Conservation (phyloP, 1,140 invertebrate species). For the Amphibalanus amphitrite region DNA sequence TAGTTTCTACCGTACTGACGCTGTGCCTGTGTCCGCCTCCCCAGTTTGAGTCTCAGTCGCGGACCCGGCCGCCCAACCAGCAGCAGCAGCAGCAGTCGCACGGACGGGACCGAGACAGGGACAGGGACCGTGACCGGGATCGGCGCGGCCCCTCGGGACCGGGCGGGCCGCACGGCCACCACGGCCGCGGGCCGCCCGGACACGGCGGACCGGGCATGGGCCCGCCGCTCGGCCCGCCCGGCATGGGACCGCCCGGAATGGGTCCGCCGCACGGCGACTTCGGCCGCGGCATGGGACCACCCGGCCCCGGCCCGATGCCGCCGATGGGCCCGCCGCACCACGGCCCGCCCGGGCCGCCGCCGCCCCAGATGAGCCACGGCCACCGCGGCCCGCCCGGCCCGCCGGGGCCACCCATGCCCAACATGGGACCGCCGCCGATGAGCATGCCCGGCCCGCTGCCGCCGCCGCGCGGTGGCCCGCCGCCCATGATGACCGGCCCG, state of each 20-base stretch:
- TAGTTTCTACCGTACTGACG: too few relatives aligned
- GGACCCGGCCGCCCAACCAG: constrained; percentile 59
- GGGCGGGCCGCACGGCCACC: constrained; percentile 13
- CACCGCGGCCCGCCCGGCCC: constrained; percentile 7
- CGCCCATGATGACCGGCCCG: constrained; percentile 10
- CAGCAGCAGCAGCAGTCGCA: constrained; percentile 44
- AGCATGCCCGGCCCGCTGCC: neutral
- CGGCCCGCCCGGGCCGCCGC: constrained; percentile 17
- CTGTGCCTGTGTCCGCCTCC: too few relatives aligned
- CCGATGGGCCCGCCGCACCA: constrained; percentile 12
- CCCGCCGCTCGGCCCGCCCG: constrained; percentile 43
- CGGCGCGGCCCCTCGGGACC: constrained; percentile 12
- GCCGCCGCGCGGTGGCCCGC: constrained; percentile 24
- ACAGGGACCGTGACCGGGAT: constrained; percentile 11
- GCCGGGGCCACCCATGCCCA: neutral
- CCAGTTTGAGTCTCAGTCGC: constrained; percentile 75
- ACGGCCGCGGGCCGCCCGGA: constrained; percentile 28
- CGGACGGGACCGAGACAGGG: constrained; percentile 21
- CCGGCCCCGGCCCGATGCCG: neutral
- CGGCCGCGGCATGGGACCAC: constrained; percentile 11
- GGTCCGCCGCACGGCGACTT: constrained; percentile 17
- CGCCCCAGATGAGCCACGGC: constrained; percentile 15
- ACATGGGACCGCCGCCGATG: neutral
- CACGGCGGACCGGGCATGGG: constrained; percentile 42
- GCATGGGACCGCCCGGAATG: constrained; percentile 29